phyloP scores from a whole-genome alignment of 1,140 invertebrate species.

The Drosophila kanapiae region DNA sequence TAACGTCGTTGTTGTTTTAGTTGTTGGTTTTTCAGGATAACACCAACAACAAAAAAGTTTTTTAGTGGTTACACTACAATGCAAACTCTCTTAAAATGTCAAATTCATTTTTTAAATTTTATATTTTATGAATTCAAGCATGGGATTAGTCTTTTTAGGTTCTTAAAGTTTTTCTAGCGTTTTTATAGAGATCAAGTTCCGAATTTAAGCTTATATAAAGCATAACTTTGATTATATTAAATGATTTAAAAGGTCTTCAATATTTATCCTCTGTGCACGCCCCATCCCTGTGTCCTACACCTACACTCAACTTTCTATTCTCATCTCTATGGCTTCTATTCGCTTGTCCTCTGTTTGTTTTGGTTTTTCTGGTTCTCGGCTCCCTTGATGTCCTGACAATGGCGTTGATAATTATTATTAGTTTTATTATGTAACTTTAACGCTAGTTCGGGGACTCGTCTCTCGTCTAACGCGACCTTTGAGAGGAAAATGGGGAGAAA shows the following conservation, averaged over 20 bases:
- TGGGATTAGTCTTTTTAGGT: too few relatives aligned
- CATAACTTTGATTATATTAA: too few relatives aligned
- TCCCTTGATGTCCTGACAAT: slow-evolving; percentile 67
- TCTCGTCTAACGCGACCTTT: slow-evolving; percentile 32
- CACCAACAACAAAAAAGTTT: slow-evolving; percentile 23
- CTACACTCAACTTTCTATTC: slow-evolving; percentile 14
- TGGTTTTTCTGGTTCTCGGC: slow-evolving; percentile 42
- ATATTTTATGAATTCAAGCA: too few relatives aligned
- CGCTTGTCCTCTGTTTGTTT: slow-evolving; percentile 33
- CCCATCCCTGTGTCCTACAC: not conserved
- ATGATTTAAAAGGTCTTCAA: accelerated
- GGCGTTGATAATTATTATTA: slow-evolving; percentile 82
- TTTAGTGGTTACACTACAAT: not conserved
- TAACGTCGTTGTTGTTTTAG: slow-evolving; percentile 27
- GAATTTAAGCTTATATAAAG: too few relatives aligned
- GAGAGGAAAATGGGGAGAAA: slow-evolving; percentile 18
- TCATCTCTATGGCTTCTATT: slow-evolving; percentile 31
- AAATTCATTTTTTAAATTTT: too few relatives aligned
- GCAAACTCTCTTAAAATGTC: too few relatives aligned
- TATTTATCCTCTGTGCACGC: not conserved
- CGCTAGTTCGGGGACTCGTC: slow-evolving; percentile 58
- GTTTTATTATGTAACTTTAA: slow-evolving; percentile 80
- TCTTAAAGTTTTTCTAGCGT: too few relatives aligned
- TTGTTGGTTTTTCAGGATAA: slow-evolving; percentile 27
- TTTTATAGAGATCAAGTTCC: too few relatives aligned